phyloP scores from a whole-genome alignment of 2,113 vertebrate genomes.

The Octodon degus region DNA sequence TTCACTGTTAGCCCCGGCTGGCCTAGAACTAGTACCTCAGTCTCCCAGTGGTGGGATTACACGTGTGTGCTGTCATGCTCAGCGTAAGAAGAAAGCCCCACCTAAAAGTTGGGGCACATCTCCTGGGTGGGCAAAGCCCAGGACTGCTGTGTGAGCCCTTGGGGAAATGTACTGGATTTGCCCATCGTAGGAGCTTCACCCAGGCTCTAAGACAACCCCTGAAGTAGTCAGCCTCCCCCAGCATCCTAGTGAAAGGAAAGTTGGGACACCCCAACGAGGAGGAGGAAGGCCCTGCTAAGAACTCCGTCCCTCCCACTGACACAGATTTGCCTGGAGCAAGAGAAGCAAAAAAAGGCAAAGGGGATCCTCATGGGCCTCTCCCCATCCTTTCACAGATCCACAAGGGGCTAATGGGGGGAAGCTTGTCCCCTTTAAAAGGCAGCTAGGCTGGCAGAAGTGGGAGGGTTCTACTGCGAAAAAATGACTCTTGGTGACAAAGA shows the following conservation, averaged over 20 bases:
- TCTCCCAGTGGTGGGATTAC: too few relatives aligned
- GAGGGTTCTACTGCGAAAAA: conserved; percentile 54
- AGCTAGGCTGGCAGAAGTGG: conserved; percentile 61
- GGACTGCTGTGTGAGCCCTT: neutral
- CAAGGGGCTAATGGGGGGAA: neutral
- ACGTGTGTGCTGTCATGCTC: too few relatives aligned
- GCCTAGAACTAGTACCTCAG: too few relatives aligned
- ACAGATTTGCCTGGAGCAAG: conserved; percentile 44
- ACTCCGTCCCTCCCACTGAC: conserved; percentile 22
- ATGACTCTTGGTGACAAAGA: conserved; percentile 55
- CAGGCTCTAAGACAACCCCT: neutral
- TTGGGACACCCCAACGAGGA: neutral
- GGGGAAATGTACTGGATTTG: neutral
- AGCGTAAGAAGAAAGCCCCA: conserved; percentile 20
- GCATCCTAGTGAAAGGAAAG: neutral
- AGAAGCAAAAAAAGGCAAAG: conserved; percentile 63
- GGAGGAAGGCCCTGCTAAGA: neutral
- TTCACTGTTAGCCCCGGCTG: too few relatives aligned
- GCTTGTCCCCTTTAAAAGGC: conserved; percentile 57
- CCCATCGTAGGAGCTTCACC: neutral
- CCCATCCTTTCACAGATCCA: conserved; percentile 24
- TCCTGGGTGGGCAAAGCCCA: neutral
- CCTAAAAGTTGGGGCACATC: neutral
- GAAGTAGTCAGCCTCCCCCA: neutral
- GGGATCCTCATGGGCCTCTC: neutral